Conservation (phyloP, 2,113 vertebrate species). For the Erpornis zantholeuca region DNA sequence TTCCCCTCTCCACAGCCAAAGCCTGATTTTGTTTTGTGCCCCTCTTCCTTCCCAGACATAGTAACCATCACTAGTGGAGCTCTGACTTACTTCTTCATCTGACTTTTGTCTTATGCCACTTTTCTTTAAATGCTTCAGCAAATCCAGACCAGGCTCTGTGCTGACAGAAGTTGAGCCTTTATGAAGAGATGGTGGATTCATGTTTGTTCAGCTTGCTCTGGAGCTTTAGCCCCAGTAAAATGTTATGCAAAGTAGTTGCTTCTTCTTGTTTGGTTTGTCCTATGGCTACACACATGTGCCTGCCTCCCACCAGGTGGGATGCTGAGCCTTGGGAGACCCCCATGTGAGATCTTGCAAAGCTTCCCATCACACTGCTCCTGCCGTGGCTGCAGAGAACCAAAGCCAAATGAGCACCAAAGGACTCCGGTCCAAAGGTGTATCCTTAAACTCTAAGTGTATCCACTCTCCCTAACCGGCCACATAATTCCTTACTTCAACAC, state of each 20-base stretch:
- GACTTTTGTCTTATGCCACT: neutral
- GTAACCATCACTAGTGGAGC: neutral
- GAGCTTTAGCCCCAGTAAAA: neutral
- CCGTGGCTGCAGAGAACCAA: neutral
- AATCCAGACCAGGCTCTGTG: neutral
- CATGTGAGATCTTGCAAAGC: neutral
- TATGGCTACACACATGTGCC: fast-evolving
- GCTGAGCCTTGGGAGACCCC: fast-evolving
- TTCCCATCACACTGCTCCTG: neutral
- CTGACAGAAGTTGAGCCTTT: neutral
- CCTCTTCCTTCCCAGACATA: neutral
- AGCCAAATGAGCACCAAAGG: neutral
- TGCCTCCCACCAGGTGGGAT: neutral
- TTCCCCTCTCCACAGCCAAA: neutral
- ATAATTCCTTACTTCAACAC: neutral
- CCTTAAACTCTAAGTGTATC: neutral
- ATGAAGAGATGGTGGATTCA: neutral
- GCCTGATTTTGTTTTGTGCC: neutral
- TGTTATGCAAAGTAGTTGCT: fast-evolving
- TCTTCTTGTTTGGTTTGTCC: neutral
- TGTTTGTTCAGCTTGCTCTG: neutral
- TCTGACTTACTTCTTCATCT: neutral
- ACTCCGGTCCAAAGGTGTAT: fast-evolving
- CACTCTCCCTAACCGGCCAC: neutral
- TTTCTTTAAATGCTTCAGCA: neutral